Conservation (phyloP, 2,113 vertebrate species). For the Dunckerocampus dactyliophorus region DNA sequence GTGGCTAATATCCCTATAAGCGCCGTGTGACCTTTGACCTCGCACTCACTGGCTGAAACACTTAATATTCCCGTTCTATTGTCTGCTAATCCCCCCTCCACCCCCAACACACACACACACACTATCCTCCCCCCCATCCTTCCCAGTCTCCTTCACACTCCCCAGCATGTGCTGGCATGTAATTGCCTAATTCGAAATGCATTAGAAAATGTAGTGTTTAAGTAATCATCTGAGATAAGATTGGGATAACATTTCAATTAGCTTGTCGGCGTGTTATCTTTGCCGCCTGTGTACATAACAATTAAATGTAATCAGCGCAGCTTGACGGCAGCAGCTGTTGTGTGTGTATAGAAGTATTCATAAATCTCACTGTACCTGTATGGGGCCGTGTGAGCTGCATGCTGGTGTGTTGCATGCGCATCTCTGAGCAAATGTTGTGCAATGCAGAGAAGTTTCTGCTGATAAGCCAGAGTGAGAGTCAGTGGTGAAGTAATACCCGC, state of each 20-base stretch:
- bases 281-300: conserved; percentile 60
- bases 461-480: no score
- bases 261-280: conserved; percentile 53
- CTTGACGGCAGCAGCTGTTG: conserved; percentile 58
- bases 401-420: no score
- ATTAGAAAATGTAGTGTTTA: conserved; percentile 71
- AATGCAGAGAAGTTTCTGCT: no score
- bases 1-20: conserved; percentile 73
- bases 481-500: no score
- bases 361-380: conserved; percentile 36
- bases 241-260: conserved; percentile 71
- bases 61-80: conserved; percentile 67
- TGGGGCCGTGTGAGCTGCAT: background rate
- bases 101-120: background rate
- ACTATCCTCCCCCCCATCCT: no score
- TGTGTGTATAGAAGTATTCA: conserved; percentile 26
- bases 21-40: conserved; percentile 65
- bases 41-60: conserved; percentile 60
- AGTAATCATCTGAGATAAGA: conserved; percentile 69
- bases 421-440: no score
- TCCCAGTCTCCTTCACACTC: conserved; percentile 22
- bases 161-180: conserved; percentile 56
- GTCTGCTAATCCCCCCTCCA: conserved; percentile 43
- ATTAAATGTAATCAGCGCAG: conserved; percentile 58
- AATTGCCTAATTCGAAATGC: conserved; percentile 73